A percentile compares a stretch with the other conserved stretches of the same genome.
Conservation (phyloP, 2,888 invertebrate species). For the Drosophila merina region DNA sequence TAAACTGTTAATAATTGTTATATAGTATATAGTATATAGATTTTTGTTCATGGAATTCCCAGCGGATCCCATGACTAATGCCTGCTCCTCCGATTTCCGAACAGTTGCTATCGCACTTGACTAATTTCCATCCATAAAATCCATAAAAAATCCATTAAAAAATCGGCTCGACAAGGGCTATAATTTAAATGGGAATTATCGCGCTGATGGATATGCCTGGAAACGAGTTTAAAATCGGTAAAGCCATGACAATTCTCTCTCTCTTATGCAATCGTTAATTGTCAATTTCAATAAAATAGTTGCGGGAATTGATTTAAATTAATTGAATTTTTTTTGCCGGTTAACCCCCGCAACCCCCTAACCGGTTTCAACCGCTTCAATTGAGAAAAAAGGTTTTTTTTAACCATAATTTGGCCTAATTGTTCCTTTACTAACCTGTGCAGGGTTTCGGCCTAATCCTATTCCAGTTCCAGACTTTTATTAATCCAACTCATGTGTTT, state of each 20-base stretch:
- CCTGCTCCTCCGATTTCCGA: not conserved
- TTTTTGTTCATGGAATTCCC: not conserved
- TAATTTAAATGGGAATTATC: conserved; percentile 12
- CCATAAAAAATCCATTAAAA: no score
- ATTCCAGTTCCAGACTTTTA: conserved; percentile 39
- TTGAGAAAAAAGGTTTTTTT: no score
- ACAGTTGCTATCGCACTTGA: conserved; percentile 6
- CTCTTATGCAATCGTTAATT: conserved; percentile 7
- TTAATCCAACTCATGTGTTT: conserved; percentile 45
- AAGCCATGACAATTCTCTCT: not conserved
- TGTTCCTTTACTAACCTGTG: conserved; percentile 58
- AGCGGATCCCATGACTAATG: conserved; percentile 2
- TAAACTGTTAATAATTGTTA: not conserved
- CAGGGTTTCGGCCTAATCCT: conserved; percentile 37
- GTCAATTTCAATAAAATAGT: not conserved
- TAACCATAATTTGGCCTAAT: conserved; percentile 24
- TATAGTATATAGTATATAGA: not conserved
- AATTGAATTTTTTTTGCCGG: conserved; percentile 50
- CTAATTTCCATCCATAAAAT: conserved; percentile 17
- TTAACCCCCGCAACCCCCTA: conserved; percentile 20
- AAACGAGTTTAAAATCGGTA: not conserved
- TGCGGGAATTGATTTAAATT: conserved; percentile 54
- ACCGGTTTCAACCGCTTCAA: conserved; percentile 47
- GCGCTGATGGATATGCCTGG: conserved; percentile 3
- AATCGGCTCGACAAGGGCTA: not conserved